Base-by-base conservation (phyloP, 2,888 invertebrate genomes). In the Ceramica pisi region DNA sequence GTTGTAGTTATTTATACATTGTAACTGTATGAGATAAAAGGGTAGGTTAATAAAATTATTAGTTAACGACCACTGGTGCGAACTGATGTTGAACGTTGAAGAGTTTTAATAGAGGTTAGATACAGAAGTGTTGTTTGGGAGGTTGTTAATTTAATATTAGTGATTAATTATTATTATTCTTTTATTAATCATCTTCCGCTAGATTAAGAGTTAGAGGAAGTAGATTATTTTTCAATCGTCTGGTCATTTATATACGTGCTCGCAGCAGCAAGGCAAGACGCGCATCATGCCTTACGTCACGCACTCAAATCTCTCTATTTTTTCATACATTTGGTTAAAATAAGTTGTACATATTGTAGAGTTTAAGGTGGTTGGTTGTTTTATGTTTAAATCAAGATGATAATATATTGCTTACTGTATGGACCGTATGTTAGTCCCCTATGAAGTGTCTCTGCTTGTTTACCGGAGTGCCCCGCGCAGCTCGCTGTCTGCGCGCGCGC, bases 61-160 rank as follows among this genome's bases (percentile, higher is more conserved):
- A 90, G 90, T 92, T 91, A 93, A 94, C 92, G 92, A 94, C 92
- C 92, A 93, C 90, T 95, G 95, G 95, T 95, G 95, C 95, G 95
- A 94, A 94, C 92, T 94, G 94, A 94, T 95, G 95, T 95, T 95
- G 94, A 95, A 94, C 87, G 92, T 94, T 95, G 95, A 94, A 94
- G 93, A 95, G 94, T 92, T 95, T 95, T 95, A 93, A 94, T 94
- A 94, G 93, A 89, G 94, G 94, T 94, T 94, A 94, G 91, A 85
- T 85, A 86, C 86, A 86, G 91, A 90, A 86, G 84, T 87, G 92
- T 93, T 94, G 92, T 94, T 94, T 91, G 92, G 89, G 88, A 89
- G 94, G 94, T 95, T 95, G 94, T 94, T 95, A 91, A 92, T 92
- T 88, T 93, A 90, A 92, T 92, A 87, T 89, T 85, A 83, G 80